A percentile compares a stretch with the other conserved stretches of the same genome.
Conservation (phyloP, 2,113 vertebrate species). For the Rhombomys opimus region DNA sequence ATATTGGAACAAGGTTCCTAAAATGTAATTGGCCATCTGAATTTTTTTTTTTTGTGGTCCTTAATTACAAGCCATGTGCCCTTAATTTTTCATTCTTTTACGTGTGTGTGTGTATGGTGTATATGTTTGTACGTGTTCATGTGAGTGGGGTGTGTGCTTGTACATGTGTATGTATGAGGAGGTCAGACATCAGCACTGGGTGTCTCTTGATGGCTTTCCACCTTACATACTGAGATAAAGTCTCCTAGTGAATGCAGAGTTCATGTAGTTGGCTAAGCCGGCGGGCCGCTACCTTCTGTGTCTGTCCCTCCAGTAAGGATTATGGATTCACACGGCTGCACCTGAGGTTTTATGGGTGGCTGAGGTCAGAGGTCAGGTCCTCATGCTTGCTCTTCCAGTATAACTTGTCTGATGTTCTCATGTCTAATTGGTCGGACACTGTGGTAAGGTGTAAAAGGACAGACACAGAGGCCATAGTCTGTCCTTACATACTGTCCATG, state of each 20-base stretch:
- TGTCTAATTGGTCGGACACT: background rate
- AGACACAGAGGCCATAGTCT: background rate
- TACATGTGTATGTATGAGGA: background rate
- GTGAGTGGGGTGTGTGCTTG: background rate
- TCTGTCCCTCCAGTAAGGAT: background rate
- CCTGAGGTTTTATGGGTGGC: background rate
- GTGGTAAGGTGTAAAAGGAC: background rate
- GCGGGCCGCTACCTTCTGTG: background rate
- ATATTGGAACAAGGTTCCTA: background rate
- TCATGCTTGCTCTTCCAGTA: background rate
- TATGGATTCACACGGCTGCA: too few relatives aligned
- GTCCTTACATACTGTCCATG: background rate
- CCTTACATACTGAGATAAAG: background rate
- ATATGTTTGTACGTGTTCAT: background rate
- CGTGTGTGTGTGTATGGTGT: background rate
- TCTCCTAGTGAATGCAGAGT: background rate
- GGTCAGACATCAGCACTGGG: too few relatives aligned
- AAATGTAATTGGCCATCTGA: background rate
- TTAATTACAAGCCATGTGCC: background rate
- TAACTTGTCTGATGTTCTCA: background rate
- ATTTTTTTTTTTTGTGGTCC: background rate
- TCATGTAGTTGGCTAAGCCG: background rate
- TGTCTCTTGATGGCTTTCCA: too few relatives aligned
- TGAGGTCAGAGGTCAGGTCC: background rate
- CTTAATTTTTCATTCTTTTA: background rate